A percentile compares a stretch with the other conserved stretches of the same genome.
Conservation (phyloP, 2,113 vertebrate genomes). For the Prochilodus magdalenae region DNA sequence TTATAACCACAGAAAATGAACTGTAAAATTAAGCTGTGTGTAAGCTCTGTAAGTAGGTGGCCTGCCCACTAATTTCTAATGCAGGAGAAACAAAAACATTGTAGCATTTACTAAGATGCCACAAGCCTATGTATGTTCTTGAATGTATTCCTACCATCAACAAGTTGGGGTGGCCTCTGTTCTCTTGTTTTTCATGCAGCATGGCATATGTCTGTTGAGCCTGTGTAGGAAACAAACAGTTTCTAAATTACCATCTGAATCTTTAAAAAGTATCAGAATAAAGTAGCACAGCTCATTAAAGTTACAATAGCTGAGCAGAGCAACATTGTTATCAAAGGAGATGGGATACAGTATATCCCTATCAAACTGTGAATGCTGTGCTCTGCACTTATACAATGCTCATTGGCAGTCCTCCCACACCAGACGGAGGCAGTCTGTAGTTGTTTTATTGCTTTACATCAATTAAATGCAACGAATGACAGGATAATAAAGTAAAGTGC, state of each 20-base stretch:
- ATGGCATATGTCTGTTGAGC: slow-evolving; percentile 19
- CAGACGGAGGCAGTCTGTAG: slow-evolving; percentile 8
- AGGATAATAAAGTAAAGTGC: slow-evolving; percentile 13
- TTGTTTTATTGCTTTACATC: slow-evolving; percentile 29
- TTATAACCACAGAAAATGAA: no score
- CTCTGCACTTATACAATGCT: slow-evolving; percentile 6
- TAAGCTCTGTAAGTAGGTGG: no score
- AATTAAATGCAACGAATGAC: slow-evolving; percentile 38
- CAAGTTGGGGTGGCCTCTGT: slow-evolving; percentile 32
- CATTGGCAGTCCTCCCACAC: slow-evolving; percentile 28
- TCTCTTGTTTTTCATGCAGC: slow-evolving; percentile 41
- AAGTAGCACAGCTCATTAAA: slow-evolving; percentile 15
- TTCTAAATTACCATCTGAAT: no score
- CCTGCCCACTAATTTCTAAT: no score
- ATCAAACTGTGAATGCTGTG: slow-evolving; percentile 22
- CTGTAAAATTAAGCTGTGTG: no score
- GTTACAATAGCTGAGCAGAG: not conserved
- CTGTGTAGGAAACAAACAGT: not conserved
- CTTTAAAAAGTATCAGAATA: no score
- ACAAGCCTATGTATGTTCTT: no score
- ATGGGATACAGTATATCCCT: slow-evolving; percentile 33
- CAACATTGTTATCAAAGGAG: slow-evolving; percentile 24
- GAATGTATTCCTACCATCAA: slow-evolving; percentile 41
- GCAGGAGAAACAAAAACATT: no score
- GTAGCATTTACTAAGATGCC: no score